Base-by-base conservation (phyloP, 2,113 vertebrate species). In the Cnemophilus loriae region DNA sequence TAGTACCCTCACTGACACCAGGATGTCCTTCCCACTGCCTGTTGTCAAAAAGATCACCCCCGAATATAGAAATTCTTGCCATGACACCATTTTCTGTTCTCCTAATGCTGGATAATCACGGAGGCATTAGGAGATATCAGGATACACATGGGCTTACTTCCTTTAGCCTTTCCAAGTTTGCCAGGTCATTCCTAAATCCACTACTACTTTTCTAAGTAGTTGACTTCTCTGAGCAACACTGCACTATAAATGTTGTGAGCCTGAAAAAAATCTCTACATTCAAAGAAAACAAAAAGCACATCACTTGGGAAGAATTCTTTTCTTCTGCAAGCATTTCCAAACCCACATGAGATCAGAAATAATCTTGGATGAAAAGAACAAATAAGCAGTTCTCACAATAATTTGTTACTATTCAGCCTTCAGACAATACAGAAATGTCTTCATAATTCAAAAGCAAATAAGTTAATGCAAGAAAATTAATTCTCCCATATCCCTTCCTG, bases 361-460 rank as follows among this genome's bases (percentile, higher is more conserved):
- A 87, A 95, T 68, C 75, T 77, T 2, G 2, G 21, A 79, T 50
- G 53, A 95, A 80, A 63, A 94, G 60, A 96, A 61, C 6, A 67
- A 84, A 42, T 47, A 93, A 77, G 61, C 68, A 80, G 17, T 35
- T 74, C 74, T 59, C 79, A 59, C 59, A 90, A 85, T 61, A 35
- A 87, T 73, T 52, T 71, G 64, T 74, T 47, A 65, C 55, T 61
- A 53, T 65, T 93, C 60, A n/a, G 33, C 87, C 95, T 91, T 77
- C 68, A 90, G 73, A 92, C 89, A 94, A 86, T 77, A 82, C 13
- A 79, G 39, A 90, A 74, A 63, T 33, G 44, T 76, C 84, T 92
- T 75, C 88, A 46, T 87, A 90, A 92, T 85, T 95, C n/a, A 4
- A 79, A 94, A 89, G 61, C 63, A 82, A 95, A 41, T 82, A 93